Evolutionary conservation across 2,888 invertebrate species (phyloP).

Genomic region (Dioctria rufipes): DNA sequence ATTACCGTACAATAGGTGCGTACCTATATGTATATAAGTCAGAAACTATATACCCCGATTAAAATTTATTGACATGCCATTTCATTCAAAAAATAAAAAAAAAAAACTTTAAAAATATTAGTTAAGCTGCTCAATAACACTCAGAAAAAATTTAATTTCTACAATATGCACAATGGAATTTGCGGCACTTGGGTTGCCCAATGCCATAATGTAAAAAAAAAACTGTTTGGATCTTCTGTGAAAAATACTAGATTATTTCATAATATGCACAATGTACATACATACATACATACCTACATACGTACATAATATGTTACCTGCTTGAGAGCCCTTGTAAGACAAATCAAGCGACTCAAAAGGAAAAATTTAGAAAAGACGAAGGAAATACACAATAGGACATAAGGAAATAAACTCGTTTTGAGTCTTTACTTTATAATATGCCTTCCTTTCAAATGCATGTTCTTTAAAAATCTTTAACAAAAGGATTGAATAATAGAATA

Average conservation of each 20-base stretch:
- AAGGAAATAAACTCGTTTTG: constrained; percentile 40
- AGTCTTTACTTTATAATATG: neutral
- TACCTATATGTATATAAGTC: no score
- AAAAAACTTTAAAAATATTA: no score
- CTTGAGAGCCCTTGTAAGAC: constrained; percentile 22
- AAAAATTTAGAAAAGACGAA: constrained; percentile 21
- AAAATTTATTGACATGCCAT: no score
- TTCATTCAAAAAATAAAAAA: no score
- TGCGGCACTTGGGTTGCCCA: no score
- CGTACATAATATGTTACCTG: neutral
- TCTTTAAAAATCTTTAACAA: constrained; percentile 9
- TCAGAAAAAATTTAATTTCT: no score
- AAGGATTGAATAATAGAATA: neutral
- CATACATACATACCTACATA: no score
- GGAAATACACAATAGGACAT: constrained; percentile 7
- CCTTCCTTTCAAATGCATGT: constrained; percentile 16
- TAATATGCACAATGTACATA: no score
- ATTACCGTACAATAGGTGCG: no score
- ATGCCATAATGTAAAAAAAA: neutral
- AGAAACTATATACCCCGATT: no score
- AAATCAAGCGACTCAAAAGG: neutral
- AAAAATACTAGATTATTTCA: neutral
- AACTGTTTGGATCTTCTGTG: constrained; percentile 1
- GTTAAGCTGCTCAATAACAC: no score
- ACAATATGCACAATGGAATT: no score